phyloP scores from a whole-genome alignment of 1,140 invertebrate genomes.

The Pseudomyrmex flavicornis region DNA sequence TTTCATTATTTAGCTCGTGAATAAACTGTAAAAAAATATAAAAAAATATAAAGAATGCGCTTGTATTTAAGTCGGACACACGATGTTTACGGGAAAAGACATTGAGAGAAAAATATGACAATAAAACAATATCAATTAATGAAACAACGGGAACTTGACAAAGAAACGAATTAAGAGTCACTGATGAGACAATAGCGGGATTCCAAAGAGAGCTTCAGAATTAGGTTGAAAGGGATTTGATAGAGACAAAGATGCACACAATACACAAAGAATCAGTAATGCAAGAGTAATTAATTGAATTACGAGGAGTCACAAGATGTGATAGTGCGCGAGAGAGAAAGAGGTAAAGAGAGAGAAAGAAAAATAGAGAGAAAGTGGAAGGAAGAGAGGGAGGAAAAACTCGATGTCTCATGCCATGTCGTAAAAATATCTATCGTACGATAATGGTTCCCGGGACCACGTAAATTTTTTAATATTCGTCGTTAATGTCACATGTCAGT shows the following conservation, averaged over 20 bases:
- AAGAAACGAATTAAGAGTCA: slow-evolving; percentile 20
- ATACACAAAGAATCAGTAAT: slow-evolving; percentile 34
- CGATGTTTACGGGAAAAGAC: neutral
- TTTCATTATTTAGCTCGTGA: too few species aligned
- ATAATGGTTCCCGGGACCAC: neutral
- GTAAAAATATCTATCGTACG: neutral
- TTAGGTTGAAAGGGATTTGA: slow-evolving; percentile 29
- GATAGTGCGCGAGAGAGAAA: neutral
- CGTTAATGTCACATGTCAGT: neutral
- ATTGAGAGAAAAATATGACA: slow-evolving; percentile 7
- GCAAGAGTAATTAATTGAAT: slow-evolving; percentile 38
- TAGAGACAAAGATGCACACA: slow-evolving; percentile 23
- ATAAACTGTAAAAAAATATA: too few species aligned
- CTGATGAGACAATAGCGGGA: slow-evolving; percentile 15
- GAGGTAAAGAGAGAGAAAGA: neutral
- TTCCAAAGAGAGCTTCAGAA: slow-evolving; percentile 40
- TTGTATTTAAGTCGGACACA: neutral
- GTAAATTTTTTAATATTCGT: slow-evolving; percentile 8
- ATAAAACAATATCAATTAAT: neutral
- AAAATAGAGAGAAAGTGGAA: neutral
- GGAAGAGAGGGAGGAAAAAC: too few species aligned
- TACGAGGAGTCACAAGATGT: slow-evolving; percentile 7
- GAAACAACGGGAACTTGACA: neutral
- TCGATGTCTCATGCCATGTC: neutral
- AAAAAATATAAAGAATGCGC: neutral